Evolutionary conservation across 2,888 invertebrate genomes (phyloP).

Genomic region (Alitta virens): DNA sequence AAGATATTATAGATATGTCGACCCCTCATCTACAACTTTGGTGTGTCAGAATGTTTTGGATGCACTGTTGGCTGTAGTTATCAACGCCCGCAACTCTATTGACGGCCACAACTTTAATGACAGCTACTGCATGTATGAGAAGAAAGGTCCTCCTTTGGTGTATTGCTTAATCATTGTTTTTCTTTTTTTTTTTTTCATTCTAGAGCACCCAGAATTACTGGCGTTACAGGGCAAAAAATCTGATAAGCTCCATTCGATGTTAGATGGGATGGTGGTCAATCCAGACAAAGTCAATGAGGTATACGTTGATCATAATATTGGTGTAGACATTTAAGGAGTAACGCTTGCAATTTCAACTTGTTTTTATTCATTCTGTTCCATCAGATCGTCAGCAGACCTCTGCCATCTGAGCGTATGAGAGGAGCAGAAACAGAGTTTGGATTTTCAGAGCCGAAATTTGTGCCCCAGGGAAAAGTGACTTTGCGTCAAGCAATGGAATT

Average conservation of each 20-base stretch:
- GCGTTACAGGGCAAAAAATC: conserved; percentile 32
- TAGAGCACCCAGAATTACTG: conserved; percentile 35
- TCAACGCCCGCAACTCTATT: no score
- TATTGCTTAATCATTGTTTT: no score
- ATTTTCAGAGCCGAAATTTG: conserved; percentile 66
- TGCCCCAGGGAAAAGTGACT: conserved; percentile 68
- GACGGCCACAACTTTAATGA: no score
- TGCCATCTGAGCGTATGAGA: conserved; percentile 18
- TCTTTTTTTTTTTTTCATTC: conserved; percentile 18
- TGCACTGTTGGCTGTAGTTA: no score
- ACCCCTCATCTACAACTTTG: no score
- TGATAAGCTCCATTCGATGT: conserved; percentile 24
- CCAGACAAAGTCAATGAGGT: conserved; percentile 27
- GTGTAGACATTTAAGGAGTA: background rate
- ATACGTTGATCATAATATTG: background rate
- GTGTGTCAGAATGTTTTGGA: no score
- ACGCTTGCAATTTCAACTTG: background rate
- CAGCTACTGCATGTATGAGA: no score
- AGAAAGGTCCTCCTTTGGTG: no score
- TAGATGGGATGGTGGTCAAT: conserved; percentile 30
- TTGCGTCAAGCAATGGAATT: conserved; percentile 68
- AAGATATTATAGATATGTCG: no score
- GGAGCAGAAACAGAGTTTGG: conserved; percentile 66
- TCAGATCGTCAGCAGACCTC: conserved; percentile 3
- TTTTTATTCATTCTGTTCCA: background rate